Conservation (phyloP, 2,113 vertebrate species). For the Cairina moschata region DNA sequence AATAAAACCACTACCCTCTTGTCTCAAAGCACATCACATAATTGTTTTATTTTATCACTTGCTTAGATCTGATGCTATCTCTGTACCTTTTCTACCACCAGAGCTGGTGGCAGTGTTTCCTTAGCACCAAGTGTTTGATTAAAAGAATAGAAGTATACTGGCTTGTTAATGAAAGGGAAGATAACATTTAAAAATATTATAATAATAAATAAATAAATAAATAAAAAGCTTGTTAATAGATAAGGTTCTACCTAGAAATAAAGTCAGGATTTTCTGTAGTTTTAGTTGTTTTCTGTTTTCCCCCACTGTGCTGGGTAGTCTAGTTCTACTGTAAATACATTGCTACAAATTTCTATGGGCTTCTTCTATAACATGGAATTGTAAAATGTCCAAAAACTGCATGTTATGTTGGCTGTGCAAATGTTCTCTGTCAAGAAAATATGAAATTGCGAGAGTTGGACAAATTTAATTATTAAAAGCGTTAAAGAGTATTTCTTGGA, state of each 20-base stretch:
- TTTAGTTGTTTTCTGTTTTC: not conserved
- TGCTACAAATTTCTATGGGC: not conserved
- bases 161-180: not conserved
- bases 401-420: not conserved
- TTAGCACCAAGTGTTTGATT: not conserved
- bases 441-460: not conserved
- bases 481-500: not conserved
- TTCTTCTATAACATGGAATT: not conserved
- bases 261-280: not conserved
- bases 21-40: not conserved
- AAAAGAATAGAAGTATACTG: not conserved
- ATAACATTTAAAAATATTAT: not conserved
- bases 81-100: not conserved
- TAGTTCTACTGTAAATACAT: not conserved
- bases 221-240: not conserved
- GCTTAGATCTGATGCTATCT: not conserved
- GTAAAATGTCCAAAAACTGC: not conserved
- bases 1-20: not conserved
- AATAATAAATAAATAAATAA: not conserved
- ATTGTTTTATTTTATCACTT: constrained; percentile 10
- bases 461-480: not conserved
- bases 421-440: not conserved
- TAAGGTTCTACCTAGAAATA: not conserved
- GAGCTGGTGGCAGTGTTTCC: not conserved
- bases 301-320: fast-evolving